Conservation (phyloP, 2,113 vertebrate genomes). For the Pygoscelis adeliae region DNA sequence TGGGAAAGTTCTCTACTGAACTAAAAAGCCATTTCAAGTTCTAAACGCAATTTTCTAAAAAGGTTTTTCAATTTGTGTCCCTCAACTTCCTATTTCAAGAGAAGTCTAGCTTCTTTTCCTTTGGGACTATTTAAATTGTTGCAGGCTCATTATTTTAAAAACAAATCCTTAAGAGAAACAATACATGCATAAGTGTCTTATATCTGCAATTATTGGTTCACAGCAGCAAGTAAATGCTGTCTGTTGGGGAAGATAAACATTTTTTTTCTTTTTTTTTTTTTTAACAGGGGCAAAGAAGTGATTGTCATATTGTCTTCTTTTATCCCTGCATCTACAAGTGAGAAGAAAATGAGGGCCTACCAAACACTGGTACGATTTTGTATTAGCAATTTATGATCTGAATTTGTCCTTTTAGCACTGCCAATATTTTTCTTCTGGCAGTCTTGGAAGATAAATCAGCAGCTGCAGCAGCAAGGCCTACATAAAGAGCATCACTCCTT, state of each 20-base stretch:
- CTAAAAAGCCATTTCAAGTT: not conserved
- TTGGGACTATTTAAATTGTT: not conserved
- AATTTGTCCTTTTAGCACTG: not conserved
- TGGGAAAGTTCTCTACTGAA: rapidly evolving
- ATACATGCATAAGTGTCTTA: rapidly evolving
- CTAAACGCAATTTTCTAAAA: not conserved
- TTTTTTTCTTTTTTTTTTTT: not conserved
- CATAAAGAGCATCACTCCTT: not conserved
- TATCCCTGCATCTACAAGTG: not conserved
- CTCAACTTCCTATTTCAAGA: not conserved
- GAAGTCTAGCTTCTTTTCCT: not conserved
- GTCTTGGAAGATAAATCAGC: not conserved
- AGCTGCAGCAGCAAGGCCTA: not conserved
- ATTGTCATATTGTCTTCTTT: not conserved
- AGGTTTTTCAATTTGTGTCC: not conserved
- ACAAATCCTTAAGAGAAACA: not conserved
- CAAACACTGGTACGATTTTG: not conserved
- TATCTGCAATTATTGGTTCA: not conserved
- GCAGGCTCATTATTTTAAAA: not conserved
- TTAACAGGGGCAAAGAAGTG: not conserved
- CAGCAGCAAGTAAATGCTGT: not conserved
- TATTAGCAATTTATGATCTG: not conserved
- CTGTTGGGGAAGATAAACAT: not conserved
- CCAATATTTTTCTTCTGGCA: not conserved
- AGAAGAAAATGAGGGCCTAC: not conserved